phyloP scores from a whole-genome alignment of 2,888 invertebrate genomes.

The Ptychoptera contaminata region DNA sequence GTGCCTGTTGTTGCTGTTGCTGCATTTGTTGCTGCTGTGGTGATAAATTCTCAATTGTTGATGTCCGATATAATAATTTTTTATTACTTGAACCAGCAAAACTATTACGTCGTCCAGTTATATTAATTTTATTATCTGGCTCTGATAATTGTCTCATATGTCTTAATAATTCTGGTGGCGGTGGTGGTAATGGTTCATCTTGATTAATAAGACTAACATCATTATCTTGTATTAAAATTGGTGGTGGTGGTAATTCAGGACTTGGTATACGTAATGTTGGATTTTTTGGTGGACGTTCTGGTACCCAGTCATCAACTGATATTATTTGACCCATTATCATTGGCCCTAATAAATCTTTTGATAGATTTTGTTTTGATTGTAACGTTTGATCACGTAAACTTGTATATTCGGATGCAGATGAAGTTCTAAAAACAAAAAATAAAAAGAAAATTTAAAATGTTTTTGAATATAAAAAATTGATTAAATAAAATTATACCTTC shows the following conservation, averaged over 20 bases:
- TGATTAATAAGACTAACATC: slow-evolving; percentile 16
- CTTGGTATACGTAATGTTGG: slow-evolving; percentile 39
- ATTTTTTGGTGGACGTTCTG: slow-evolving; percentile 64
- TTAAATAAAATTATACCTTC: slow-evolving; percentile 11
- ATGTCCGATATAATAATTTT: slow-evolving; percentile 16
- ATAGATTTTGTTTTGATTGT: slow-evolving; percentile 10
- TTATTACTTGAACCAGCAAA: slow-evolving; percentile 29
- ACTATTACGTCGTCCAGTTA: slow-evolving; percentile 29
- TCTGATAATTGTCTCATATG: slow-evolving; percentile 10
- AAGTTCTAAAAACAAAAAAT: slow-evolving; percentile 31
- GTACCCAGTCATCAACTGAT: slow-evolving; percentile 50
- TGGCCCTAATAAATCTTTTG: slow-evolving; percentile 37
- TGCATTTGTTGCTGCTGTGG: slow-evolving; percentile 12
- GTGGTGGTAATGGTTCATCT: slow-evolving; percentile 31
- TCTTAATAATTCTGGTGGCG: slow-evolving; percentile 29
- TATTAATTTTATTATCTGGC: slow-evolving; percentile 18
- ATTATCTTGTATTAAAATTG: slow-evolving; percentile 18
- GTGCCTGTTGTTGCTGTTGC: slow-evolving; percentile 4
- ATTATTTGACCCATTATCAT: slow-evolving; percentile 45
- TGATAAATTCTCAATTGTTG: slow-evolving; percentile 11
- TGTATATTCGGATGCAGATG: slow-evolving; percentile 52
- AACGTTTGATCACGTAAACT: slow-evolving; percentile 26
- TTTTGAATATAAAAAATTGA: neutral
- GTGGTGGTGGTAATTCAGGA: slow-evolving; percentile 31
- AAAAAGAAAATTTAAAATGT: neutral